Evolutionary conservation across 2,797 vertebrate genomes (phyloP).

Genomic region (Alosa sapidissima): DNA sequence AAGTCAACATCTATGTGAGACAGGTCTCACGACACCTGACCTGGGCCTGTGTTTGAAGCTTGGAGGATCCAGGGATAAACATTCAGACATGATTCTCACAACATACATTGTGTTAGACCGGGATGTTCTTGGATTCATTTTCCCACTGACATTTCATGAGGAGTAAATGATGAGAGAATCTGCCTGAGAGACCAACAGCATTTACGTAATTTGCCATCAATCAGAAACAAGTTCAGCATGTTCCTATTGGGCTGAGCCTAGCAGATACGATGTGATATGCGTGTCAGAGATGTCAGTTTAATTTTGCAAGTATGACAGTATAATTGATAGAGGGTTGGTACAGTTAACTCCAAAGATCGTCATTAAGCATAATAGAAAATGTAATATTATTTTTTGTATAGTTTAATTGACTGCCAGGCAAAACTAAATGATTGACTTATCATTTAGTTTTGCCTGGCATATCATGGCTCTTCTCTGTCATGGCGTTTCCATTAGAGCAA

Average conservation of each 20-base stretch:
- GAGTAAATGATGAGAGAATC: neutral
- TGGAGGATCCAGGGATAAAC: neutral
- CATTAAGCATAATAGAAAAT: too few relatives aligned
- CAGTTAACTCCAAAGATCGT: neutral
- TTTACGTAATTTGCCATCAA: slow-evolving; percentile 14
- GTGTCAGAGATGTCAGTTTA: neutral
- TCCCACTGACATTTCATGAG: neutral
- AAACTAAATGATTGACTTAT: too few relatives aligned
- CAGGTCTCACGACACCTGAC: slow-evolving; percentile 16
- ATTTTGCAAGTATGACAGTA: neutral
- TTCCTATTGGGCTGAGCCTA: neutral
- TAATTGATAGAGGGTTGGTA: neutral
- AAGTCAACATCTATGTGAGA: neutral
- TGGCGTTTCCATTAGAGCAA: neutral
- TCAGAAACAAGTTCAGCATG: slow-evolving; percentile 14
- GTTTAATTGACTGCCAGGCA: too few relatives aligned
- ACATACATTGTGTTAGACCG: neutral
- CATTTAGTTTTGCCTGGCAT: neutral
- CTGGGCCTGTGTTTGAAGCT: neutral
- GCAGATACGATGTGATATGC: neutral
- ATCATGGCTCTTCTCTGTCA: neutral
- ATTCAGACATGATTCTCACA: neutral
- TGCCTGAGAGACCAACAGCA: neutral
- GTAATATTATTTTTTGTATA: too few relatives aligned
- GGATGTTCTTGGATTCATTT: neutral